These are phyloP conservation scores for Auanema freiburgensis DNA, from an alignment of 2,888 invertebrate genomes.

Conservation along the genomic window DNA sequence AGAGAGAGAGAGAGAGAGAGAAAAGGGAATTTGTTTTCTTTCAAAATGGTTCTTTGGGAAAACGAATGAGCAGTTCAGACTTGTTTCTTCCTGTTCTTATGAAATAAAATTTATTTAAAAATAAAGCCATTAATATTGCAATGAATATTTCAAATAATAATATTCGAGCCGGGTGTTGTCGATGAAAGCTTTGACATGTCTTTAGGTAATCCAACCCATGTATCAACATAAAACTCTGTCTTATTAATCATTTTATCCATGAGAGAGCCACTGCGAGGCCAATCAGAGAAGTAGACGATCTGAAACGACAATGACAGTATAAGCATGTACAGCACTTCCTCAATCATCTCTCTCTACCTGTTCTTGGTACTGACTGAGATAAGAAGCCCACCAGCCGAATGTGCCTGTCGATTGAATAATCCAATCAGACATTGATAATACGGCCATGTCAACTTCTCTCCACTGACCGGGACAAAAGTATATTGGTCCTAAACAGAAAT, in stretches of 20 bases:
- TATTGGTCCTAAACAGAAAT: constrained; percentile 6
- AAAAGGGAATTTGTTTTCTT: too few relatives aligned
- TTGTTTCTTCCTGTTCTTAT: too few relatives aligned
- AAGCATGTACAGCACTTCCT: background rate
- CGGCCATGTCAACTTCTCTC: constrained; percentile 65
- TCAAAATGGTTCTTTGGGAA: too few relatives aligned
- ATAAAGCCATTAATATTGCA: too few relatives aligned
- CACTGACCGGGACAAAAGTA: constrained; percentile 33
- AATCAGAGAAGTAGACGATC: constrained; percentile 64
- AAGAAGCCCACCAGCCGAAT: constrained; percentile 67
- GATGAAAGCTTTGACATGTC: background rate
- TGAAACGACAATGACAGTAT: constrained; percentile 13
- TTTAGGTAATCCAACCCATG: constrained; percentile 75
- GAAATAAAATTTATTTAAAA: too few relatives aligned
- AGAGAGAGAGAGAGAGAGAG: too few relatives aligned
- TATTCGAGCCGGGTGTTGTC: background rate
- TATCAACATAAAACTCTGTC: constrained; percentile 64
- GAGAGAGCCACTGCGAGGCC: constrained; percentile 62
- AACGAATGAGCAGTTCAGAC: too few relatives aligned
- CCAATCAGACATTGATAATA: constrained; percentile 63
- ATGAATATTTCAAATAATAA: background rate
- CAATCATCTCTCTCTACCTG: background rate
- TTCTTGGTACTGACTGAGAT: constrained; percentile 36
- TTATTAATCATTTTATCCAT: constrained; percentile 63
- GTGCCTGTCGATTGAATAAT: constrained; percentile 65